A percentile compares a stretch with the other conserved stretches of the same genome.
These are phyloP conservation scores for Hylomyscus alleni DNA, from an alignment of 2,797 vertebrate genomes.

Conservation along the genomic window DNA sequence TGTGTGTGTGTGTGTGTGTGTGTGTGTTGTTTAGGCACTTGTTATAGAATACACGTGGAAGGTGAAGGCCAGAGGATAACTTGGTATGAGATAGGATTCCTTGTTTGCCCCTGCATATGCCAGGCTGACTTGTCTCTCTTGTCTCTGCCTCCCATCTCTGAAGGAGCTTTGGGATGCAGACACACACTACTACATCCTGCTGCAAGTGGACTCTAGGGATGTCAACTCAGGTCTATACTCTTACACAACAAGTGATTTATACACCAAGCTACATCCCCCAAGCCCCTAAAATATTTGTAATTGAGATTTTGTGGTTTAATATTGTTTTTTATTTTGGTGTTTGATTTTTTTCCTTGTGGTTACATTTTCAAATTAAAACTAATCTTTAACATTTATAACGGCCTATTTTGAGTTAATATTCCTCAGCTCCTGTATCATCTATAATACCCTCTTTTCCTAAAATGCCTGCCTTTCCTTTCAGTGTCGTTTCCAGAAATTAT, in stretches of 20 bases:
- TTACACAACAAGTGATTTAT: not conserved
- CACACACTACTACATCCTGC: too few species aligned
- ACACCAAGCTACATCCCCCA: not conserved
- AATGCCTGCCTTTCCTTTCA: not conserved
- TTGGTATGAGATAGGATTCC: not conserved
- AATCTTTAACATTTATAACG: not conserved
- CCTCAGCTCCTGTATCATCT: not conserved
- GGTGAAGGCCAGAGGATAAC: not conserved
- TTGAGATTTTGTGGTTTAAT: not conserved
- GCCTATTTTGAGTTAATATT: not conserved
- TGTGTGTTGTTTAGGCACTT: not conserved
- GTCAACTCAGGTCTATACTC: not conserved
- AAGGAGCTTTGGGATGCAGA: not conserved
- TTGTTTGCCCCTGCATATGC: not conserved
- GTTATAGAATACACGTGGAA: not conserved
- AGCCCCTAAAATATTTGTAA: not conserved
- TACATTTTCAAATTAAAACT: not conserved
- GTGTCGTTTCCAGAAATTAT: not conserved
- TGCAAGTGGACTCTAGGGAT: not conserved
- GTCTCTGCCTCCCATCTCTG: not conserved
- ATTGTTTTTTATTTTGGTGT: not conserved
- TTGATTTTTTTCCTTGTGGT: not conserved
- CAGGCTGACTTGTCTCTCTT: not conserved
- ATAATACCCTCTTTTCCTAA: not conserved
- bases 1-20: not conserved